Conservation (phyloP, 2,888 invertebrate species). For the Anaspis maculata region DNA sequence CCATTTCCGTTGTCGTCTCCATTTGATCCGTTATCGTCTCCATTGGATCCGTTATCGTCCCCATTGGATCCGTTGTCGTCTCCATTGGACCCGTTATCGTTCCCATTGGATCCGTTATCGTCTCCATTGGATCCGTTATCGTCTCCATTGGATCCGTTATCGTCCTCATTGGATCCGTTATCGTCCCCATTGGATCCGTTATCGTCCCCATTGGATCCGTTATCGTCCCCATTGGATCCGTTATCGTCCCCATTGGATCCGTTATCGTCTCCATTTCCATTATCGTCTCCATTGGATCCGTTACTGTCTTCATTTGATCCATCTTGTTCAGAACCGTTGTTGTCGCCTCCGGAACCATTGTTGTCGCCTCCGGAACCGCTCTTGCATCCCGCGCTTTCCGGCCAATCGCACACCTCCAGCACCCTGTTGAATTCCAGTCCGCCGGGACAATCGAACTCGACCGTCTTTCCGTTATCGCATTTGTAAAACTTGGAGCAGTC, state of each 20-base stretch:
- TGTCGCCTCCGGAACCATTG: neutral
- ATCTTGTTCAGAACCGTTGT: neutral
- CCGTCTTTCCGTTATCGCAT: constrained; percentile 21
- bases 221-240: neutral
- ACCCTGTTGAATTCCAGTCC: constrained; percentile 20
- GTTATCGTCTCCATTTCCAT: neutral
- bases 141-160: neutral
- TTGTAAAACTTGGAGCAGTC: constrained; percentile 20
- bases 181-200: neutral
- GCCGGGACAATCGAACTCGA: constrained; percentile 18
- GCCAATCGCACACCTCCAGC: constrained; percentile 22
- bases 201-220: neutral
- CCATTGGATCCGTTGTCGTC: neutral
- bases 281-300: neutral
- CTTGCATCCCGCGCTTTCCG: constrained; percentile 19
- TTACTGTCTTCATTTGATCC: neutral
- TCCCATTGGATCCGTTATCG: neutral
- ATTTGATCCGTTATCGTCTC: neutral
- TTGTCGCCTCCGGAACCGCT: neutral
- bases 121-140: neutral
- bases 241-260: constrained; percentile 1
- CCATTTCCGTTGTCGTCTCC: neutral
- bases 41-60: neutral
- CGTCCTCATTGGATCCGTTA: neutral
- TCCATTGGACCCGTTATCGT: neutral